These are phyloP conservation scores for Cacatua alba DNA, from an alignment of 2,113 vertebrate genomes.

Conservation along the genomic window DNA sequence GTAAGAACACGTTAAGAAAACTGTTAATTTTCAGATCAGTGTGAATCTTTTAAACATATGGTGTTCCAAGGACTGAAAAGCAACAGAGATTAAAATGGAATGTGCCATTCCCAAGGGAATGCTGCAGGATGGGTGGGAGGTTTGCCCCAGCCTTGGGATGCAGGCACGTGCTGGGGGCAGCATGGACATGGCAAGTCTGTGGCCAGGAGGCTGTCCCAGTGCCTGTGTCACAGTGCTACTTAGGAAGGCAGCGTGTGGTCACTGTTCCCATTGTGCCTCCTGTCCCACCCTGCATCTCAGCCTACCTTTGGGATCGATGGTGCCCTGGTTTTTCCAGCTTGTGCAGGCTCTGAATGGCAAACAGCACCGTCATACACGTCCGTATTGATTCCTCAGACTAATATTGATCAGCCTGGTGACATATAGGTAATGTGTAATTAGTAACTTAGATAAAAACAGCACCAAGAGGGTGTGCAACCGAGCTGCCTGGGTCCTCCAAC, in stretches of 20 bases:
- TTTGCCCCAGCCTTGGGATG: neutral
- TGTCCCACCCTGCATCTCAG: neutral
- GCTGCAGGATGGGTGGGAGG: neutral
- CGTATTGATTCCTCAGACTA: neutral
- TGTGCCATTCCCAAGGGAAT: neutral
- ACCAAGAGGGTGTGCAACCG: neutral
- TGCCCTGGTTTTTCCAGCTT: neutral
- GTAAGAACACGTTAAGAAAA: neutral
- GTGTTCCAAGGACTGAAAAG: neutral
- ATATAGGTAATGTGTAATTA: conserved; percentile 48
- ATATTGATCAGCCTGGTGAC: conserved; percentile 33
- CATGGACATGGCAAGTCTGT: neutral
- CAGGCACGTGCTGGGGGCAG: neutral
- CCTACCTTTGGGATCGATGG: neutral
- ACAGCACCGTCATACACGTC: neutral
- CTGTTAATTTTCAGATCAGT: neutral
- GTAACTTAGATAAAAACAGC: conserved; percentile 16
- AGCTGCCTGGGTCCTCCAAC: neutral
- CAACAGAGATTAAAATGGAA: neutral
- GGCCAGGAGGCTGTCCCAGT: neutral
- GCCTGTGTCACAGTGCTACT: neutral
- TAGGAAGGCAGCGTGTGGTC: neutral
- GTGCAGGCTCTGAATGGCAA: conserved; percentile 35
- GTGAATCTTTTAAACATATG: neutral
- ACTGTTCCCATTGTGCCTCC: neutral